Evolutionary conservation across 1,140 invertebrate genomes (phyloP).

Genomic region (Brachionus sp.): DNA sequence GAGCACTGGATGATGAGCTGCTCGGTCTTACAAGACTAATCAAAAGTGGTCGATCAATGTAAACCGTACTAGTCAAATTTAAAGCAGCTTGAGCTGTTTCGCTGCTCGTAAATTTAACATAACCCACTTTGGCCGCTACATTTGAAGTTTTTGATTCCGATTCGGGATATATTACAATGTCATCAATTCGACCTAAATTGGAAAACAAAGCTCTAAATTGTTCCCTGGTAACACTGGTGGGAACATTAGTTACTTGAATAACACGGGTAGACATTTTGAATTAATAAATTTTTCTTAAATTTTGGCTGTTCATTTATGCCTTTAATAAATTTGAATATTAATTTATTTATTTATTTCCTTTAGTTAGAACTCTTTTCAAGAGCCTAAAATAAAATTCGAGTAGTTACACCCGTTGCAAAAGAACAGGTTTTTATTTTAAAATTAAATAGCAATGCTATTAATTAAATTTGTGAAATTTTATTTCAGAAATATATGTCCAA

Average conservation of each 20-base stretch:
- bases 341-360: neutral
- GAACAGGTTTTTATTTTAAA: neutral
- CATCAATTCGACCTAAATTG: slow-evolving; percentile 40
- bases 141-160: slow-evolving; percentile 11
- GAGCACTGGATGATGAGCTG: neutral
- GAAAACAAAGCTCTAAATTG: slow-evolving; percentile 42
- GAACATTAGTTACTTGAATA: slow-evolving; percentile 45
- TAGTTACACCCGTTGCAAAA: slow-evolving; percentile 20
- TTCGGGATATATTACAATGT: slow-evolving; percentile 38
- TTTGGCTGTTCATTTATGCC: neutral
- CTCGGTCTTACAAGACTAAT: neutral
- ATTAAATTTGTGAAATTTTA: slow-evolving; percentile 32
- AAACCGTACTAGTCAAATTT: slow-evolving; percentile 40
- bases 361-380: neutral
- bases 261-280: slow-evolving; percentile 18
- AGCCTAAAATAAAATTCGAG: neutral
- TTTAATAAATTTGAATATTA: neutral
- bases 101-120: slow-evolving; percentile 39
- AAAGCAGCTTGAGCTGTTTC: slow-evolving; percentile 37
- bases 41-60: slow-evolving; percentile 32
- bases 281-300: neutral
- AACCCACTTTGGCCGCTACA: slow-evolving; percentile 33
- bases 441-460: neutral
- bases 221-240: slow-evolving; percentile 7
- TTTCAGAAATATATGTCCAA: slow-evolving; percentile 31